These are phyloP conservation scores for Pogonophryne albipinna DNA, from an alignment of 2,797 vertebrate species.

Conservation along the genomic window DNA sequence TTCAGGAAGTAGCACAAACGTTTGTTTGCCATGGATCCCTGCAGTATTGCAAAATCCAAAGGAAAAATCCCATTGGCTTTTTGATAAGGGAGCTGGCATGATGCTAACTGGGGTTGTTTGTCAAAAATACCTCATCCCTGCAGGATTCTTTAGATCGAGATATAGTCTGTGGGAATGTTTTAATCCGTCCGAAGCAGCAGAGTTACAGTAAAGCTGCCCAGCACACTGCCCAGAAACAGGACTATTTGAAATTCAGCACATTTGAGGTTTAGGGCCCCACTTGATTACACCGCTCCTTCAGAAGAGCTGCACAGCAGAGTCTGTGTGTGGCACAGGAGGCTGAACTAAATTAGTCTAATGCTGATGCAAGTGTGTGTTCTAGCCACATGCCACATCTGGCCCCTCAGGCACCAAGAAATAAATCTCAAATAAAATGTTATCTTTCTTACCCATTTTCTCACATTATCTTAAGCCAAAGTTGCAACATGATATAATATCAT, in stretches of 20 bases:
- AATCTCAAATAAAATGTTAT: not conserved
- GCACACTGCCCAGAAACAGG: constrained; percentile 16
- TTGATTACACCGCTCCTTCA: constrained; percentile 31
- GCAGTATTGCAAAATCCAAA: too few species aligned
- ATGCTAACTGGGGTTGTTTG: too few species aligned
- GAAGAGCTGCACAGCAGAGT: constrained; percentile 38
- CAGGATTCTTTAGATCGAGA: not conserved
- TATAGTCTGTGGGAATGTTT: constrained; percentile 2
- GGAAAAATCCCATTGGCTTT: too few species aligned
- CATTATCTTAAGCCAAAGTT: not conserved
- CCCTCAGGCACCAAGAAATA: not conserved
- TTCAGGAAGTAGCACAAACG: too few species aligned
- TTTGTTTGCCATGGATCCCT: too few species aligned
- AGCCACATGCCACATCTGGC: constrained; percentile 28
- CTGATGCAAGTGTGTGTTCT: constrained; percentile 18
- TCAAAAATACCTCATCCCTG: too few species aligned
- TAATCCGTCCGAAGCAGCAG: constrained; percentile 11
- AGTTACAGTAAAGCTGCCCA: constrained; percentile 22
- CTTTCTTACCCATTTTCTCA: not conserved
- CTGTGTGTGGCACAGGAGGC: constrained; percentile 28
- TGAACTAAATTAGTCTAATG: not conserved
- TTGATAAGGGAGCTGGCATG: too few species aligned
- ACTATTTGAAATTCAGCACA: constrained; percentile 38
- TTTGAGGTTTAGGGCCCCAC: constrained; percentile 35
- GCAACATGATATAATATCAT: not conserved